Percentiles rank a stretch among this genome's conserved stretches.
These are phyloP conservation scores for Diploscapter pachys DNA, from an alignment of 1,140 invertebrate genomes.

Conservation along the genomic window DNA sequence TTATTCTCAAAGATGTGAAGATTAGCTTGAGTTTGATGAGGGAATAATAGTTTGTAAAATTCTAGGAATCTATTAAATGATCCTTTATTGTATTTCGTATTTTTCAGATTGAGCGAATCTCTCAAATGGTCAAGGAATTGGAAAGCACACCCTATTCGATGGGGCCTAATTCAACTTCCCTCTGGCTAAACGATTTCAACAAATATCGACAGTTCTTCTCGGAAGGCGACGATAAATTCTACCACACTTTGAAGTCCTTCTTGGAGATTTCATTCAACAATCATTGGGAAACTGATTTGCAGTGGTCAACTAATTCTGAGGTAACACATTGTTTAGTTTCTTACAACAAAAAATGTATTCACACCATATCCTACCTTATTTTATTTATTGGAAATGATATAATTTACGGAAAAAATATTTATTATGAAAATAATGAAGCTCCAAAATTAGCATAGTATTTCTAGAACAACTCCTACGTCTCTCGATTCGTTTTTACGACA, in stretches of 20 bases:
- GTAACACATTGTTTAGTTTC: no score
- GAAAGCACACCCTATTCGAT: slow-evolving; percentile 56
- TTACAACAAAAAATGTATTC: not conserved
- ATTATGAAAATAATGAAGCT: not conserved
- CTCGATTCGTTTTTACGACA: slow-evolving; percentile 57
- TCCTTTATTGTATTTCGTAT: no score
- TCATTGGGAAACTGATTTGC: slow-evolving; percentile 52
- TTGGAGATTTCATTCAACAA: slow-evolving; percentile 56
- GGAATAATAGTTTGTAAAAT: no score
- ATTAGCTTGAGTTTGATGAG: no score
- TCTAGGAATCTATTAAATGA: no score
- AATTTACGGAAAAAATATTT: slow-evolving; percentile 5
- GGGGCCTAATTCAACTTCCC: slow-evolving; percentile 53
- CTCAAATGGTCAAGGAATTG: slow-evolving; percentile 51
- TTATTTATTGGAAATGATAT: slow-evolving; percentile 39
- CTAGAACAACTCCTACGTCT: slow-evolving; percentile 38
- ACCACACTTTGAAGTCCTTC: slow-evolving; percentile 52
- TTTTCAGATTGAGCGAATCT: slow-evolving; percentile 45
- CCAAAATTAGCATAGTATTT: no score
- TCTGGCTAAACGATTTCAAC: slow-evolving; percentile 57
- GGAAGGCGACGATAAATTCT: slow-evolving; percentile 51
- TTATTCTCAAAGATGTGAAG: no score
- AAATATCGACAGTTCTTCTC: slow-evolving; percentile 59
- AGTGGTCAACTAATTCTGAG: slow-evolving; percentile 34
- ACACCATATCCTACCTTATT: not conserved